Evolutionary conservation across 2,888 invertebrate genomes (phyloP), one percentile per base, ranked within the genome.

Genomic region (Netelia inedita): DNA sequence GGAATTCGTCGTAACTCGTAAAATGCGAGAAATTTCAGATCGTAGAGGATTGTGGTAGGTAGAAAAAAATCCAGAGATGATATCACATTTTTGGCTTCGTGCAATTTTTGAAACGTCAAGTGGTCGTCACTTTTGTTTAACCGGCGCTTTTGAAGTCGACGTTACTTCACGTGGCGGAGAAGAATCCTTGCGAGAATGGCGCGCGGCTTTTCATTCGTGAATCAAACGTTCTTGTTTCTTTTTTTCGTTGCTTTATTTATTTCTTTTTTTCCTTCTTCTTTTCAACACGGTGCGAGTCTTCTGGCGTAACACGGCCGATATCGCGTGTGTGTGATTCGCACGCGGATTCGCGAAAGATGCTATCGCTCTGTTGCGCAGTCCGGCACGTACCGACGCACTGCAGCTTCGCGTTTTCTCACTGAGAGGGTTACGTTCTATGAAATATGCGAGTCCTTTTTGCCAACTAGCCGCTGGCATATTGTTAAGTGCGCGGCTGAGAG

Each of bases 271-370:
- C n/a, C n/a, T n/a, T n/a, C n/a, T 16, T 16, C 19, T 11, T 61
- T 23, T 61, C 2, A 57, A 57, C 46, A 35, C 21, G 35, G n/a
- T n/a, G 23, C 61, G 43, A 72, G 66, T 78, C 63, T 72, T 11
- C 69, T 50, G 61, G 53, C 76, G 66, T 83, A 85, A 85, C 74
- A 66, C 83, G 85, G 83, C 79, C 87, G 79, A 85, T 79, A 84
- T 84, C 83, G 83, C 84, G 82, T 69, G 76, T 69, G 76, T 46
- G 46, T 3, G 46, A 87, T 85, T 85, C 85, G 83, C 86, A 80
- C 85, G 86, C 69, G 46, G 86, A 89, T 88, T 83, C 88, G 86
- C 87, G 66, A 88, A 75, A 76, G 89, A 90, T 89, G 82, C 82
- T 89, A 89, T 89, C 89, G 79, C 41, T 35, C 8, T 61, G n/a